Percentiles rank a stretch among this genome's conserved stretches.
Conservation (phyloP, 2,797 vertebrate genomes). For the Coreius guichenoti region DNA sequence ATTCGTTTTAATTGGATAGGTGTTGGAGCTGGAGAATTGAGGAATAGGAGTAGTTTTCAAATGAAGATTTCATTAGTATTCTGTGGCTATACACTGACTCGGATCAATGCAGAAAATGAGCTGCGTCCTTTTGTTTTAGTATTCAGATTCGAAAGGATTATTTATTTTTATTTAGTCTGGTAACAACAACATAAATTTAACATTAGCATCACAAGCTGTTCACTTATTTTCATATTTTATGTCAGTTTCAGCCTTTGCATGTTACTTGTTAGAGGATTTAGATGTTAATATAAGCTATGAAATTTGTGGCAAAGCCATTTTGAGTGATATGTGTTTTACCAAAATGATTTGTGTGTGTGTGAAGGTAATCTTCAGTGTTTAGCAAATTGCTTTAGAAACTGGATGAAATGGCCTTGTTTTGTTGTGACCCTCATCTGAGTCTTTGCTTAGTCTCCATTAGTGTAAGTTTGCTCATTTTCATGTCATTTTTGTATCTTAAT, state of each 20-base stretch:
- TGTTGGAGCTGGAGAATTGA: slow-evolving; percentile 25
- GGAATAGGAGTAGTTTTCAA: slow-evolving; percentile 33
- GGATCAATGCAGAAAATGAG: slow-evolving; percentile 47
- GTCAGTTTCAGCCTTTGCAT: slow-evolving; percentile 9
- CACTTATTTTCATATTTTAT: neutral
- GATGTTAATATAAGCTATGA: slow-evolving; percentile 10
- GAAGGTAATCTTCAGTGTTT: neutral
- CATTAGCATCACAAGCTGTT: slow-evolving; percentile 26
- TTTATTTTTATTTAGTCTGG: slow-evolving; percentile 13
- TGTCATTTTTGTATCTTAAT: slow-evolving; percentile 4
- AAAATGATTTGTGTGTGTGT: neutral
- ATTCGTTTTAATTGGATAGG: slow-evolving; percentile 47
- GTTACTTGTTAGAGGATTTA: neutral
- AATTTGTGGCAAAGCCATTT: slow-evolving; percentile 20
- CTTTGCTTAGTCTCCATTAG: neutral
- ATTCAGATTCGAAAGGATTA: slow-evolving; percentile 29
- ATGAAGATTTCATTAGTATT: slow-evolving; percentile 49
- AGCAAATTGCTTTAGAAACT: slow-evolving; percentile 17
- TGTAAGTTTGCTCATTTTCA: neutral
- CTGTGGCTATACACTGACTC: neutral
- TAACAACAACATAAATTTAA: slow-evolving; percentile 8
- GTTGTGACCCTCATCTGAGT: slow-evolving; percentile 13
- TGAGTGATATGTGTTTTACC: neutral
- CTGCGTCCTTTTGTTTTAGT: slow-evolving; percentile 37
- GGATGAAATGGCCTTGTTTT: slow-evolving; percentile 4